Evolutionary conservation across 2,113 vertebrate genomes (phyloP).

Genomic region (Dryoscopus gambensis): DNA sequence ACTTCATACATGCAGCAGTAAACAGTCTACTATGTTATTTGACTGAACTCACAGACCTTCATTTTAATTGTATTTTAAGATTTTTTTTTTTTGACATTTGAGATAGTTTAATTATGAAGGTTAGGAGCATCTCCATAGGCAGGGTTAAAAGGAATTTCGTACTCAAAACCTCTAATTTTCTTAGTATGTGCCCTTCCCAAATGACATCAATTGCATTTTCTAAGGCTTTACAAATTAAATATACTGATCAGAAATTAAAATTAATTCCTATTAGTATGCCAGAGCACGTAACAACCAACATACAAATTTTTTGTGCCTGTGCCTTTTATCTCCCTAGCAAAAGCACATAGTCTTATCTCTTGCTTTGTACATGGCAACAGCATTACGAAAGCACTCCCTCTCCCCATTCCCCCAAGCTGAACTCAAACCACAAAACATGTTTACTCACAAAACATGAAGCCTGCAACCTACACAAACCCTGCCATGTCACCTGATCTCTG

Average conservation of each 20-base stretch:
- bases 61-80: not conserved
- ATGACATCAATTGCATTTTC: not conserved
- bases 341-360: not conserved
- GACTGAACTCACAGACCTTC: not conserved
- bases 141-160: not conserved
- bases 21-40: not conserved
- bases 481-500: not conserved
- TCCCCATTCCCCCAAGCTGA: not conserved
- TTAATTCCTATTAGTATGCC: not conserved
- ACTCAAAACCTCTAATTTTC: not conserved
- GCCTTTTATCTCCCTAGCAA: not conserved
- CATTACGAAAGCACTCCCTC: not conserved
- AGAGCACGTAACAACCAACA: not conserved
- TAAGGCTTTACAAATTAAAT: constrained; percentile 3
- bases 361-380: not conserved
- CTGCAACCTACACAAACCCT: not conserved
- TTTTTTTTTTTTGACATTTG: not conserved
- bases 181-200: not conserved
- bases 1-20: not conserved
- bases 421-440: not conserved
- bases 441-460: not conserved
- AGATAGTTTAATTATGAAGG: not conserved
- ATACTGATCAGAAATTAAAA: constrained; percentile 34
- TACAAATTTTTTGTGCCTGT: not conserved
- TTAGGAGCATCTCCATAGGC: not conserved